Base-by-base conservation (phyloP, 2,113 vertebrate species). In the Sinocyclocheilus maitianheensis region DNA sequence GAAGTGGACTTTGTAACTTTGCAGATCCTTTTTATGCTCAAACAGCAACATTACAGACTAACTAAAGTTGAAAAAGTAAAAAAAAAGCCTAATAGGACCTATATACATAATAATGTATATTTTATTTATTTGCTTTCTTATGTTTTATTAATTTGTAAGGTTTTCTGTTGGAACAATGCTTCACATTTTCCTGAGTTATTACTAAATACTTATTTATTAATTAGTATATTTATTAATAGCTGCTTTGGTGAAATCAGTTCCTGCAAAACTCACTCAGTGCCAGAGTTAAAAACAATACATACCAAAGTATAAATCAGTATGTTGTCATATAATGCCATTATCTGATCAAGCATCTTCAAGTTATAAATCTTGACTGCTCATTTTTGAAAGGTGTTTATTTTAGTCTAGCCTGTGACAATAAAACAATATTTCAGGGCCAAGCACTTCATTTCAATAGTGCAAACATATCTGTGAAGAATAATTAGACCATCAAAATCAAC, bases 401-500 rank as follows among this genome's bases (percentile, higher is more conserved):
- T 26, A 34, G 16, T 22, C n/a, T 58, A 79, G 16, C 10, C 55
- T 71, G 24, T 82, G 80, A 71, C 1, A 81, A 46, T 24, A 80
- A 48, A 81, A 46, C 26, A 62, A 30, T 20, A 65, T 67, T 26
- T 48, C 8, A 67, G 37, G 43, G n/a, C 40, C 37, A 65, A 51
- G 62, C 79, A 67, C 43, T 69, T 34, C 18, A 37, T 81, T 37
- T 24, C 1, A 43, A 63, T 30, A 18, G 40, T 51, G 10, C 43
- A 69, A 82, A 82, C 24, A 48, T 81, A 81, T 63, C 20, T 46
- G 60, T 67, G 79, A 67, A 48, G 7, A 48, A 48, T 48, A 46
- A 81, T 30, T 20, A 81, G n/a, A 67, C 14, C 40, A 81, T 14
- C 62, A 81, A 82, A 71, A 71, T 51, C 24, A 81, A 63, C 78